Evolutionary conservation across 2,113 vertebrate genomes (phyloP), one percentile per base, ranked within the genome.

Genomic region (Carassius carassius): DNA sequence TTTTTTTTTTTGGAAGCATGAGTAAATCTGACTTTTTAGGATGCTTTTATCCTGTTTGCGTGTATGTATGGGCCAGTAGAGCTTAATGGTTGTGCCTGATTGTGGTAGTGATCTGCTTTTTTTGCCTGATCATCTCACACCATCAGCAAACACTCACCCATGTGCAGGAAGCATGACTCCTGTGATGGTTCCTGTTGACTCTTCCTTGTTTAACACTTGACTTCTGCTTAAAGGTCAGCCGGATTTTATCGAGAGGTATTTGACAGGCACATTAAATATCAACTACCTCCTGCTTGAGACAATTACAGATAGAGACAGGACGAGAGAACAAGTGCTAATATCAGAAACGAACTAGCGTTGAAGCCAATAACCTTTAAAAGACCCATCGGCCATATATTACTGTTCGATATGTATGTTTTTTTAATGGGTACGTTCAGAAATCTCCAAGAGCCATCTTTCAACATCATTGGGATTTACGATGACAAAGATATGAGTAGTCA

Each of bases 1-100:
- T 47, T 12, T 9, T 12, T 76, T 44, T 74, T 21, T 78, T 21
- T 78, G 80, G 19, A 77, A 88, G 89, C 87, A 90, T 90, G 89
- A 69, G 82, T 82, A 58, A 65, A 44, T 17, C n/a, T 21, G 49
- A 84, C 73, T 73, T 86, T 85, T 86, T 83, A 83, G 83, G 75
- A 75, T 86, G 82, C 72, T 67, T 65, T 67, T 85, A 44, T 69
- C 72, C 67, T n/a, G 84, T 85, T 69, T 58, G 47, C 23, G 47
- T 82, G 82, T 84, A n/a, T 54, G 74, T 77, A 76, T 37, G 23
- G 73, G 41, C 14, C 37, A 69, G 1, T 29, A 16, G 73, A 37
- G 63, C 63, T 78, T 84, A 37, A 54, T 74, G 82, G 73, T 47
- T 65, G 73, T 58, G 67, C 51, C 77, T 74, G 54, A 49, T 41